Evolutionary conservation across 92 coral and sea anemone genomes (phyloP).

Genomic region (Heteractis magnifica): DNA sequence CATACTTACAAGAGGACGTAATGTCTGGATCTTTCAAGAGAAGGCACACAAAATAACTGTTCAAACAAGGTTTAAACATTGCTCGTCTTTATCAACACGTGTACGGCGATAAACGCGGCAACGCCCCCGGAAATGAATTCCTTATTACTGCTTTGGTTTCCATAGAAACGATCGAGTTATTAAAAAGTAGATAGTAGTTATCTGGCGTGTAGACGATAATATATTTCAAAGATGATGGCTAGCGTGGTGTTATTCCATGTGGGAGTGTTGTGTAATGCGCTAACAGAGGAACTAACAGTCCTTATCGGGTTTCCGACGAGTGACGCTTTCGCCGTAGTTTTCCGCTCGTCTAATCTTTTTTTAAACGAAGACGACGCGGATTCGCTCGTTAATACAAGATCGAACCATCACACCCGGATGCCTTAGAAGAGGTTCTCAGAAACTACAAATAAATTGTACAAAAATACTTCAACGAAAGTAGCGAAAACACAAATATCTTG

Average conservation of each 20-base stretch:
- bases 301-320: neutral
- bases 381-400: neutral
- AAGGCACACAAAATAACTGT: no score
- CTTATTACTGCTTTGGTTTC: neutral
- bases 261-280: neutral
- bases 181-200: neutral
- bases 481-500: neutral
- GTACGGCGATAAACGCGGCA: no score
- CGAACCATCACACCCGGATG: neutral
- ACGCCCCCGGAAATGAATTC: neutral
- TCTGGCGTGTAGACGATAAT: neutral
- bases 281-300: neutral
- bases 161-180: neutral
- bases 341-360: neutral
- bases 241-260: constrained; percentile 4
- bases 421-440: neutral
- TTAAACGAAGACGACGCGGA: neutral
- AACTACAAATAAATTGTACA: neutral
- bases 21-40: no score
- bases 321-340: neutral
- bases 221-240: neutral
- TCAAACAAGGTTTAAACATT: no score
- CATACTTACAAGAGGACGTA: no score
- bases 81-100: no score
- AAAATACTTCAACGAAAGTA: neutral